These are phyloP conservation scores for Aphrophora alni DNA, from an alignment of 2,888 invertebrate genomes.

Conservation along the genomic window DNA sequence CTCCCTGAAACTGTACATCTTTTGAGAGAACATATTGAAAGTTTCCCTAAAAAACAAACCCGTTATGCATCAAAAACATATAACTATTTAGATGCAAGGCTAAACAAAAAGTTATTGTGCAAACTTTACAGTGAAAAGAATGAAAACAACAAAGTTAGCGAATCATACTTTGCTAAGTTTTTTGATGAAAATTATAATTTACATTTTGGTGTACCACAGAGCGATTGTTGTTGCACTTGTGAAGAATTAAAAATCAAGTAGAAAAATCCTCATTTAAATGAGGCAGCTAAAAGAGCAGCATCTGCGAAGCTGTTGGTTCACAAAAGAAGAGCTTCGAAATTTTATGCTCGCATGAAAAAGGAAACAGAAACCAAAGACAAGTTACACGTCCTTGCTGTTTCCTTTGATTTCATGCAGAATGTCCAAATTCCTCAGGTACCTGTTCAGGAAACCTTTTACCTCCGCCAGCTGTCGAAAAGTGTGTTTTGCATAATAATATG, in stretches of 20 bases:
- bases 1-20: too few species aligned
- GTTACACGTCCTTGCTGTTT: constrained; percentile 1
- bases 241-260: constrained; percentile 20
- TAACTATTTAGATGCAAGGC: background rate
- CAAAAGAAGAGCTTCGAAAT: constrained; percentile 17
- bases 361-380: background rate
- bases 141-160: constrained; percentile 18
- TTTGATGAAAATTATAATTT: constrained; percentile 25
- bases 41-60: constrained; percentile 16
- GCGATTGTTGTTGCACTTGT: constrained; percentile 22
- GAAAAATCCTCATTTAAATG: constrained; percentile 29
- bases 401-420: constrained; percentile 32
- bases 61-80: background rate
- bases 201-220: constrained; percentile 27
- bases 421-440: constrained; percentile 25
- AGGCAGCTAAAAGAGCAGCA: constrained; percentile 19
- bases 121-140: constrained; percentile 24
- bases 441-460: constrained; percentile 34
- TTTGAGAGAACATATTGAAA: constrained; percentile 12
- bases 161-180: constrained; percentile 18
- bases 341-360: constrained; percentile 14
- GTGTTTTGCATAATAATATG: constrained; percentile 29
- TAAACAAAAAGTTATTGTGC: background rate
- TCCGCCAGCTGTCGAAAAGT: constrained; percentile 21
- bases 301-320: constrained; percentile 26